Base-by-base conservation (phyloP, 1,140 invertebrate genomes). In the Berghia stephanieae region DNA sequence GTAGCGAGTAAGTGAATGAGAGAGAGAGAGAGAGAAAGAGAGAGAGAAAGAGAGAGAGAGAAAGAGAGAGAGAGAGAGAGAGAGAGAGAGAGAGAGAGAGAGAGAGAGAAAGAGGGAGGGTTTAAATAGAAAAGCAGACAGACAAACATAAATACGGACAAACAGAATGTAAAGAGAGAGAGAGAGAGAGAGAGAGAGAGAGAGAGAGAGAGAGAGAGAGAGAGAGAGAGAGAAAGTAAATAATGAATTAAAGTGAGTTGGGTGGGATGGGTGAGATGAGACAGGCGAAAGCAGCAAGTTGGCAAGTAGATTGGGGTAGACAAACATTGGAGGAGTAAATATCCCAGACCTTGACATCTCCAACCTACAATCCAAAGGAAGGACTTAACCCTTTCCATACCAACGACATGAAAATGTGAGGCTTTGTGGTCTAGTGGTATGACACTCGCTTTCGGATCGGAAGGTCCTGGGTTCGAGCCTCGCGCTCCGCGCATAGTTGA, bases 41-140 rank as follows among this genome's bases (percentile, higher is more conserved):
- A 13, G 63, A 63, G n/a, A 63, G 57, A 63, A 69, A 69, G 4
- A 69, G 21, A 60, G 55, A 60, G 5, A 60, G 63, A 31, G n/a
- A 31, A 21, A 67, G n/a, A 31, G 27, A 67, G n/a, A 31, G 8
- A 8, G 63, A 31, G 63, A n/a, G 63, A 60, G 21, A 60, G 55
- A 60, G 21, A 60, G 21, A 21, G 55, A 4, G 21, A 60, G 4
- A 60, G 55, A 6, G 4, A 6, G 4, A 6, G 5, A 60, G 5
- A 10, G 27, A 69, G n/a, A 10, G n/a, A 69, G 40, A 34, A 69
- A 69, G 40, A 13, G 13, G 60, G 4, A 21, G 60, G 40, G n/a
- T 18, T 36, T 3, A 38, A n/a, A 21, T 10, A n/a, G 24, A 5
- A 27, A 38, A 0, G 21, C 31, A 21, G 21, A 31, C 10, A 66